Percentiles rank a stretch among this genome's conserved stretches.
These are phyloP conservation scores for Scotopteryx bipunctaria DNA, from an alignment of 2,888 invertebrate genomes.

Conservation along the genomic window DNA sequence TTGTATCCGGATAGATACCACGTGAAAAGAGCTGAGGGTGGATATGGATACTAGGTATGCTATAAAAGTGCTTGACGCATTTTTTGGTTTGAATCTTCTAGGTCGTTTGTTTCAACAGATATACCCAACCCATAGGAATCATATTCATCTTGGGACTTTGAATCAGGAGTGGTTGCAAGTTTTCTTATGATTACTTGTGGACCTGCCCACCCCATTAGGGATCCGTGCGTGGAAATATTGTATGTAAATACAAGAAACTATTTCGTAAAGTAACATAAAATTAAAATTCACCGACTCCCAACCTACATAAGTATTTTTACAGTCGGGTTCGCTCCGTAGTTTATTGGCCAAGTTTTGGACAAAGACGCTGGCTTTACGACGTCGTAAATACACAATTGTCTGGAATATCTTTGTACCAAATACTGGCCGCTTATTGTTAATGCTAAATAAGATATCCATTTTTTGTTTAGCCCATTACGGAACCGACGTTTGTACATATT, in stretches of 20 bases:
- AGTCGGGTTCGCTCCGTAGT: conserved; percentile 47
- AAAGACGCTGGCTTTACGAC: conserved; percentile 73
- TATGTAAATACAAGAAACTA: background rate
- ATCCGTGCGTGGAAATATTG: background rate
- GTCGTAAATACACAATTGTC: conserved; percentile 75
- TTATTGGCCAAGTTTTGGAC: conserved; percentile 70
- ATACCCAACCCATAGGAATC: no score
- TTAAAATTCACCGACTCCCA: conserved; percentile 18
- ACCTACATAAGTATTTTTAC: conserved; percentile 28
- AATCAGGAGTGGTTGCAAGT: no score
- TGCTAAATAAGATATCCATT: conserved; percentile 80
- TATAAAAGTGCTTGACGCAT: no score
- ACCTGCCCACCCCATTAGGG: background rate
- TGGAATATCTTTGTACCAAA: conserved; percentile 64
- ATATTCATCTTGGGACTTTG: no score
- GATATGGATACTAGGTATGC: no score
- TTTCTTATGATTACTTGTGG: background rate
- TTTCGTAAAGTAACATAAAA: conserved; percentile 1
- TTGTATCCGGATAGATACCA: no score
- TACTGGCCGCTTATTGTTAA: conserved; percentile 72
- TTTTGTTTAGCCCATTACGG: conserved; percentile 75
- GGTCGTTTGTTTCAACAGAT: no score
- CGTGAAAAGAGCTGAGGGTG: no score
- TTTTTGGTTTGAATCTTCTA: no score
- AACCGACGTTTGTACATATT: conserved; percentile 76